Conservation (phyloP, 2,113 vertebrate genomes). For the Hiodon alosoides region DNA sequence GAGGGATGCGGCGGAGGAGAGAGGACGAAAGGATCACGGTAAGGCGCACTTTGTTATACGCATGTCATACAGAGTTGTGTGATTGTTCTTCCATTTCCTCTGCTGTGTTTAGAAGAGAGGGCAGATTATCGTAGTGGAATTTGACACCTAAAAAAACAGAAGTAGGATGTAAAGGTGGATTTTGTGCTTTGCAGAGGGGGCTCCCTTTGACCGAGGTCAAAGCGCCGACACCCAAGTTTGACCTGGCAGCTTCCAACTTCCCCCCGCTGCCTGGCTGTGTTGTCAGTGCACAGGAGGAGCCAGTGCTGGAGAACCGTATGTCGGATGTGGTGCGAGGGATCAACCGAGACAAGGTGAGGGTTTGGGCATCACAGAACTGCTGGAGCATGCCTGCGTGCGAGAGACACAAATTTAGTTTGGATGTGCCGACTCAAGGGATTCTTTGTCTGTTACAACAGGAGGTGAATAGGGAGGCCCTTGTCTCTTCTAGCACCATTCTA, state of each 20-base stretch:
- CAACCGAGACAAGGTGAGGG: constrained; percentile 82
- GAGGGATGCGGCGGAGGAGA: constrained; percentile 83
- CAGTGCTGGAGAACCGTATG: constrained; percentile 86
- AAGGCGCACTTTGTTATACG: constrained; percentile 31
- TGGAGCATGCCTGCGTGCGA: background rate
- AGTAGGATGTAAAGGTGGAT: no score
- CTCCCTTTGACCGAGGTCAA: constrained; percentile 75
- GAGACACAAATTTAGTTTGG: no score
- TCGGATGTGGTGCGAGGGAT: constrained; percentile 87
- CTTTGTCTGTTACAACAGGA: constrained; percentile 47
- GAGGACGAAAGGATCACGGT: constrained; percentile 83
- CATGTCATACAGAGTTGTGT: background rate
- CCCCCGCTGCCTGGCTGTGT: constrained; percentile 91
- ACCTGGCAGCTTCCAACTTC: constrained; percentile 90
- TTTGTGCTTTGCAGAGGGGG: constrained; percentile 49
- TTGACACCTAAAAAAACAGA: no score
- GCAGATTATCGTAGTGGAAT: no score
- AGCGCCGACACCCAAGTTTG: constrained; percentile 86
- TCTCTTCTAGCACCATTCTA: constrained; percentile 52
- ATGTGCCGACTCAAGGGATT: constrained; percentile 2
- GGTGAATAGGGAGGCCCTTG: constrained; percentile 67
- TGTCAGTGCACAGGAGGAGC: constrained; percentile 77
- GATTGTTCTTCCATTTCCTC: background rate
- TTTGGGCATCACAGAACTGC: background rate
- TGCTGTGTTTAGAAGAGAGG: background rate